These are phyloP conservation scores for Bombylius discolor DNA, from an alignment of 2,888 invertebrate genomes.

Conservation along the genomic window DNA sequence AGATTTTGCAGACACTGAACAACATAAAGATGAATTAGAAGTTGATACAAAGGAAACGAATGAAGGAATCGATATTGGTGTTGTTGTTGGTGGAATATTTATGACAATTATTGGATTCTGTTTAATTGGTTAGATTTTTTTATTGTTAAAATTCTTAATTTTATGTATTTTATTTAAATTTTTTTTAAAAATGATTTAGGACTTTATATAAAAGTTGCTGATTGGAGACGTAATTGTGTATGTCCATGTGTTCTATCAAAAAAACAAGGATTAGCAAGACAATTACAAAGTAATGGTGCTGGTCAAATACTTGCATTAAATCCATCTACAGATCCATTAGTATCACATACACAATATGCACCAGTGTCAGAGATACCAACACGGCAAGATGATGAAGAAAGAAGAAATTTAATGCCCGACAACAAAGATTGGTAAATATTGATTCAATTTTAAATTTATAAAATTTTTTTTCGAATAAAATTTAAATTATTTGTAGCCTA, in stretches of 20 bases:
- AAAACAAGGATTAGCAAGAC: constrained; percentile 27
- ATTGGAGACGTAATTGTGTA: constrained; percentile 30
- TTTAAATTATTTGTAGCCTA: constrained; percentile 34
- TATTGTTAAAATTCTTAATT: background rate
- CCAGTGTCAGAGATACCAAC: constrained; percentile 61
- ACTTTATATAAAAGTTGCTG: constrained; percentile 26
- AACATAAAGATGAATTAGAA: constrained; percentile 29
- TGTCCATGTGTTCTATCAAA: constrained; percentile 25
- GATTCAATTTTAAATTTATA: constrained; percentile 17
- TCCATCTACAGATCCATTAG: constrained; percentile 63
- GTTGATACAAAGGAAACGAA: constrained; percentile 17
- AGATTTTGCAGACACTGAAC: constrained; percentile 41
- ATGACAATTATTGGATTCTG: constrained; percentile 47
- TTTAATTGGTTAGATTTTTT: constrained; percentile 40
- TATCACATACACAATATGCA: constrained; percentile 58
- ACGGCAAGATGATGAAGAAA: constrained; percentile 49
- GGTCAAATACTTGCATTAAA: constrained; percentile 49
- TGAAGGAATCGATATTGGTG: constrained; percentile 37
- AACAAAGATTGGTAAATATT: constrained; percentile 52
- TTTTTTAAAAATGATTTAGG: constrained; percentile 18
- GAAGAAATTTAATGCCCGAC: constrained; percentile 60
- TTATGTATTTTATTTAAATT: background rate
- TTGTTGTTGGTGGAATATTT: constrained; percentile 49
- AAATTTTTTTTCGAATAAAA: background rate
- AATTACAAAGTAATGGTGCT: constrained; percentile 34